phyloP scores from a whole-genome alignment of 2,797 vertebrate species.

The Scleropages formosus region DNA sequence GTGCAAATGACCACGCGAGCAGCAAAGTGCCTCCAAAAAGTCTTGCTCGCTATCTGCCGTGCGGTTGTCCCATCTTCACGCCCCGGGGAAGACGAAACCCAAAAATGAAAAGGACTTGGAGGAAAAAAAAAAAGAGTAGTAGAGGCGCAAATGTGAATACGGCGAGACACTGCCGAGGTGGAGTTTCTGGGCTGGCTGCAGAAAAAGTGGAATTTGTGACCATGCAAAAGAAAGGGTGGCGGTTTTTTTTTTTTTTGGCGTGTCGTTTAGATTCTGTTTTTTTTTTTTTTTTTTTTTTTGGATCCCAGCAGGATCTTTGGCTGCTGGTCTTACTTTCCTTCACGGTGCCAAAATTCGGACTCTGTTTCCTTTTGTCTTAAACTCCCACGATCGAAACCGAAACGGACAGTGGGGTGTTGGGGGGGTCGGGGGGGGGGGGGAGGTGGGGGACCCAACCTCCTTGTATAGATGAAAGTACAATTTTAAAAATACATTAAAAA shows the following conservation, averaged over 20 bases:
- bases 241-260: slow-evolving; percentile 52
- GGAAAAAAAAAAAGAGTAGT: slow-evolving; percentile 44
- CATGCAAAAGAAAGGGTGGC: slow-evolving; percentile 78
- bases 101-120: slow-evolving; percentile 56
- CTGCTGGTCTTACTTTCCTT: slow-evolving; percentile 78
- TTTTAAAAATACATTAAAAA: slow-evolving; percentile 53
- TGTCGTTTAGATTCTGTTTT: slow-evolving; percentile 73
- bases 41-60: slow-evolving; percentile 55
- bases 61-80: slow-evolving; percentile 64
- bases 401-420: slow-evolving; percentile 27
- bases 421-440: slow-evolving; percentile 40
- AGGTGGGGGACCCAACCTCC: slow-evolving; percentile 40
- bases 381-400: slow-evolving; percentile 63
- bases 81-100: slow-evolving; percentile 64
- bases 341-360: slow-evolving; percentile 80
- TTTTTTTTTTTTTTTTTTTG: slow-evolving; percentile 76
- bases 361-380: slow-evolving; percentile 71
- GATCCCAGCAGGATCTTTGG: slow-evolving; percentile 85
- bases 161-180: slow-evolving; percentile 74
- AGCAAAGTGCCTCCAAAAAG: slow-evolving; percentile 20
- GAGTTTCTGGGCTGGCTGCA: slow-evolving; percentile 72
- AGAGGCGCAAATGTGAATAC: slow-evolving; percentile 76
- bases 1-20: slow-evolving; percentile 53
- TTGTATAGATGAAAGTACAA: slow-evolving; percentile 48
- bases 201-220: slow-evolving; percentile 80